Evolutionary conservation across 2,888 invertebrate genomes (phyloP).

Genomic region (Celastrina argiolus): DNA sequence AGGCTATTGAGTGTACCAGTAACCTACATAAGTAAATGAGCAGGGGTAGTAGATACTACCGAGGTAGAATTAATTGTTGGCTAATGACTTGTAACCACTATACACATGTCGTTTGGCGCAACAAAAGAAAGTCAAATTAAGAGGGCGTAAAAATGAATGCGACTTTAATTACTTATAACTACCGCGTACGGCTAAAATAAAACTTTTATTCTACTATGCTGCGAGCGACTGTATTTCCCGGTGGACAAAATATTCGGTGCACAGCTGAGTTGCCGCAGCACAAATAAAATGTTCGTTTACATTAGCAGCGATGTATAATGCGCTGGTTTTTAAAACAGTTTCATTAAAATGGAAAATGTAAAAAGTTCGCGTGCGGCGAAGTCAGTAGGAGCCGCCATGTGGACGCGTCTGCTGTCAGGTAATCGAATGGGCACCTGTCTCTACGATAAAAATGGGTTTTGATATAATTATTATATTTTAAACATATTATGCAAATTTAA

Average conservation of each 20-base stretch:
- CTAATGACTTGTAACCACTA: constrained; percentile 38
- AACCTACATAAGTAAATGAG: constrained; percentile 4
- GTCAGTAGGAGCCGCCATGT: constrained; percentile 55
- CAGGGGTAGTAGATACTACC: not conserved
- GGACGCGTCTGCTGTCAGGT: constrained; percentile 62
- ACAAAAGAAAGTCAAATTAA: constrained; percentile 51
- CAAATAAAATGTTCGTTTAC: not conserved
- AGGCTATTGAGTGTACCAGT: not conserved
- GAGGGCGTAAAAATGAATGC: constrained; percentile 52
- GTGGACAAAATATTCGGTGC: not conserved
- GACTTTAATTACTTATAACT: constrained; percentile 57
- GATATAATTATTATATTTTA: not conserved
- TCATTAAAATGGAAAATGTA: not conserved
- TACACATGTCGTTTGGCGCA: constrained; percentile 52
- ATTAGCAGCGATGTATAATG: constrained; percentile 4
- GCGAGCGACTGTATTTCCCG: not conserved
- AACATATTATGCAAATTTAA: not conserved
- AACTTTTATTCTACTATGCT: not conserved
- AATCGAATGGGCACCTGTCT: constrained; percentile 62
- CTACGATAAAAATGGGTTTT: constrained; percentile 32
- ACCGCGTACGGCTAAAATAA: constrained; percentile 34
- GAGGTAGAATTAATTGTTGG: constrained; percentile 4
- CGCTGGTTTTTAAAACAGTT: not conserved
- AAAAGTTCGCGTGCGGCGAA: constrained; percentile 51
- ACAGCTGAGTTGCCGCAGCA: not conserved